Evolutionary conservation across 2,888 invertebrate species (phyloP), one percentile per base, ranked within the genome.

Genomic region (Chromoteleia sp.): DNA sequence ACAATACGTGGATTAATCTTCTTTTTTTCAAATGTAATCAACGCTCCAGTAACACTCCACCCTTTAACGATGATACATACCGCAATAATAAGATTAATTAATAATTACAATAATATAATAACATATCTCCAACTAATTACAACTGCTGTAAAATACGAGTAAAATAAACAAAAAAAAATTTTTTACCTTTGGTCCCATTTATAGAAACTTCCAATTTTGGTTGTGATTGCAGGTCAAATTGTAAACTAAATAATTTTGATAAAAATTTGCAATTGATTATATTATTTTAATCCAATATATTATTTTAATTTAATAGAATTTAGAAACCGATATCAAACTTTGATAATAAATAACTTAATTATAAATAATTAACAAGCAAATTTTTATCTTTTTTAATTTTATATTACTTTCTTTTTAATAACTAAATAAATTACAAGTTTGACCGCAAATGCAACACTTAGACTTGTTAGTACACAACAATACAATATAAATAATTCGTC

Each of bases 101-200:
- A 52, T 67, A 67, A 54, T 54, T 67, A 67, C 43, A 67, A 52
- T 65, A 65, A 41, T 29, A 68, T 68, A 12, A 33, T 17, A 68
- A 29, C 54, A 30, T 52, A 67, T 25, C 15, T 67, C 41, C 43
- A 68, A 19, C 67, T 71, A 71, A 71, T 71, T 71, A 71, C 59
- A 71, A 36, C 52, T 19, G 48, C 58, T 43, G 36, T 45, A 68
- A 15, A 65, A 33, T 45, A 54, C 12, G 54, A 54, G 17, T 54
- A 39, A 25, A 7, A 8, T 58, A 33, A 59, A 58, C 14, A 43
- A 43, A 25, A 67, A 36, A 71, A 48, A 52, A 52, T 15, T 41
- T 12, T 14, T 61, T 77, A 70, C 70, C 77, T 77, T 77, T 77
- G 77, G 77, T 77, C 77, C 77, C 77, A 21, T 70, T 70, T 61